Evolutionary conservation across 2,797 vertebrate species (phyloP).

Genomic region (Borostomias antarcticus): DNA sequence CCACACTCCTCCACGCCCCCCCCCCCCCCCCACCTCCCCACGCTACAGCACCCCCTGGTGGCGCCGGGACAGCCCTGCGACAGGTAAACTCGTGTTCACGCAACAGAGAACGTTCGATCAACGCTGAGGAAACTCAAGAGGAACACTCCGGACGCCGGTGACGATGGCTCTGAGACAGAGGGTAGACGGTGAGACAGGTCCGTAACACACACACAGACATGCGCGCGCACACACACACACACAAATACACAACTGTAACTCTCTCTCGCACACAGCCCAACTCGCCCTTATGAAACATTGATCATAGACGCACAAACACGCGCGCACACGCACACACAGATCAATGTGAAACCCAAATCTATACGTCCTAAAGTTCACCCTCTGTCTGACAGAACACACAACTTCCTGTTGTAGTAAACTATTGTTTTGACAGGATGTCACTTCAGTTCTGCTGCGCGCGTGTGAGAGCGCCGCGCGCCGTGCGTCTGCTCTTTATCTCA

Average conservation of each 20-base stretch:
- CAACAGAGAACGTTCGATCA: slow-evolving; percentile 17
- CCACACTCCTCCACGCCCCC: not conserved
- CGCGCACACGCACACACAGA: slow-evolving; percentile 27
- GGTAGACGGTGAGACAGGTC: slow-evolving; percentile 11
- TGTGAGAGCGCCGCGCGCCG: slow-evolving; percentile 74
- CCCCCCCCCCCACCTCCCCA: slow-evolving; percentile 3
- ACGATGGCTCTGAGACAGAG: not conserved
- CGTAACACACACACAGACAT: slow-evolving; percentile 1
- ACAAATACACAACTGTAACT: slow-evolving; percentile 25
- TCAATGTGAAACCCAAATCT: slow-evolving; percentile 71
- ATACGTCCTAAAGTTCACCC: slow-evolving; percentile 77
- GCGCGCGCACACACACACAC: slow-evolving; percentile 19
- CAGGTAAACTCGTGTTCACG: not conserved
- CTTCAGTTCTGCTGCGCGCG: slow-evolving; percentile 87
- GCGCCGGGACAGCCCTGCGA: slow-evolving; percentile 17
- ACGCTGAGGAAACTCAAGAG: slow-evolving; percentile 18
- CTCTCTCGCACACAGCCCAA: not conserved
- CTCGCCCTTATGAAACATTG: not conserved
- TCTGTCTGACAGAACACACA: slow-evolving; percentile 80
- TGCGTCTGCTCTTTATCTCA: slow-evolving; percentile 93
- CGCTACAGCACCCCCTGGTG: slow-evolving; percentile 57
- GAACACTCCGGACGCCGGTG: not conserved
- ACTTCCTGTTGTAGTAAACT: slow-evolving; percentile 85
- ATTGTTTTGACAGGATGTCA: slow-evolving; percentile 96
- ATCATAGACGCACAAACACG: slow-evolving; percentile 21